Conservation (phyloP, 2,888 invertebrate genomes). For the Thera britannica region DNA sequence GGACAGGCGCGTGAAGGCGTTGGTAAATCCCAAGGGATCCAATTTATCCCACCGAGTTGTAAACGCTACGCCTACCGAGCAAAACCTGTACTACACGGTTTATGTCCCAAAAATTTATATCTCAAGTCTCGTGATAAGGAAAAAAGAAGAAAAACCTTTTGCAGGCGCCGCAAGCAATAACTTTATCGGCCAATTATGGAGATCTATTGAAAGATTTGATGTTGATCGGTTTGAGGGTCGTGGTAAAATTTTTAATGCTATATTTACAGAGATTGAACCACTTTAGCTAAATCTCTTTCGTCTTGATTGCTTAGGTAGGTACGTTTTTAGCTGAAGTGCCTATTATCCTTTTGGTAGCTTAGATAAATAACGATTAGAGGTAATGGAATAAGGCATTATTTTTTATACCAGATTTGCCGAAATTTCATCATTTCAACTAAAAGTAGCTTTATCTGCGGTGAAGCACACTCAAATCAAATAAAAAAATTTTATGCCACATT, state of each 20-base stretch:
- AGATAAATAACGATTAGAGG: too few species aligned
- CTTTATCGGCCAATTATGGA: slow-evolving; percentile 46
- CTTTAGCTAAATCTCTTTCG: neutral
- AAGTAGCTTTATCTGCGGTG: too few species aligned
- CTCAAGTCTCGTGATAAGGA: slow-evolving; percentile 61
- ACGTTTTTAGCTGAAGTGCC: neutral
- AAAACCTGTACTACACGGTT: slow-evolving; percentile 63
- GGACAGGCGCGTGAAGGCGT: slow-evolving; percentile 62
- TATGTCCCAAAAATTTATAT: slow-evolving; percentile 59
- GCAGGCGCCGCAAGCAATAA: slow-evolving; percentile 48
- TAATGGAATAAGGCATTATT: neutral
- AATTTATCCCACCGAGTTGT: slow-evolving; percentile 72
- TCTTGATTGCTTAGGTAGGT: neutral
- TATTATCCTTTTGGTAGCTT: neutral
- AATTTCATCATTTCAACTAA: too few species aligned
- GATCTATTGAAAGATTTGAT: slow-evolving; percentile 37
- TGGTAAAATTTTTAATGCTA: slow-evolving; percentile 15
- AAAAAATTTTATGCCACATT: too few species aligned
- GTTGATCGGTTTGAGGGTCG: slow-evolving; percentile 13
- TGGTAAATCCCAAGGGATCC: slow-evolving; percentile 74
- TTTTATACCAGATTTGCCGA: too few species aligned
- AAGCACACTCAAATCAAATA: too few species aligned
- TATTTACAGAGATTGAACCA: slow-evolving; percentile 11
- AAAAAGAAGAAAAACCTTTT: slow-evolving; percentile 52
- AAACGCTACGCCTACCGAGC: slow-evolving; percentile 63